A percentile compares a stretch with the other conserved stretches of the same genome.
phyloP scores from a whole-genome alignment of 2,888 invertebrate species.

The Taenaris catops region DNA sequence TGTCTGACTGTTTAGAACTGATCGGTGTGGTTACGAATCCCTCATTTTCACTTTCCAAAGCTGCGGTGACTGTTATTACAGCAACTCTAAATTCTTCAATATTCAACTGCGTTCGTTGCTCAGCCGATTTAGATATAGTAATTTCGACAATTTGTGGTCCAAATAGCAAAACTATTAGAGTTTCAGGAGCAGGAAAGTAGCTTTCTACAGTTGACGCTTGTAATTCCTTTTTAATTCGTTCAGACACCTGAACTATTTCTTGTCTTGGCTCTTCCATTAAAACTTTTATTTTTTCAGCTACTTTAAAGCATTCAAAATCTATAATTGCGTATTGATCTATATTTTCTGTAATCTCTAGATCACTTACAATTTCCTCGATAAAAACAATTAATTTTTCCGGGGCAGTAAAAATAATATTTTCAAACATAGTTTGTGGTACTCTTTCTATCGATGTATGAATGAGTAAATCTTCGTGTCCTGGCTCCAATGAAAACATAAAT shows the following conservation, averaged over 20 bases:
- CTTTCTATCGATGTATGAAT: background rate
- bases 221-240: background rate
- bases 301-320: background rate
- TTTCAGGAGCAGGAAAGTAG: background rate
- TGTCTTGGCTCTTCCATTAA: background rate
- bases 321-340: background rate
- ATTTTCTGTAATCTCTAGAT: background rate
- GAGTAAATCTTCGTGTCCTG: conserved; percentile 1
- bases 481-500: conserved; percentile 3
- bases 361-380: conserved; percentile 2
- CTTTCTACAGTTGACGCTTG: background rate
- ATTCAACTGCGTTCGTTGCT: conserved; percentile 3
- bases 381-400: background rate
- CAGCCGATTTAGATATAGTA: background rate
- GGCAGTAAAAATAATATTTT: conserved; percentile 1
- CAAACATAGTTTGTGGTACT: conserved; percentile 2
- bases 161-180: background rate
- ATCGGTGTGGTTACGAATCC: background rate
- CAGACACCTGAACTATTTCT: background rate
- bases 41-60: background rate
- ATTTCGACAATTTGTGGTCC: conserved; percentile 1
- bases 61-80: background rate
- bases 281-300: background rate
- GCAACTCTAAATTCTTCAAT: conserved; percentile 2
- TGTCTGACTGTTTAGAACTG: conserved; percentile 9